phyloP scores from a whole-genome alignment of 2,797 vertebrate genomes.

The Phrynocephalus vlangalii region DNA sequence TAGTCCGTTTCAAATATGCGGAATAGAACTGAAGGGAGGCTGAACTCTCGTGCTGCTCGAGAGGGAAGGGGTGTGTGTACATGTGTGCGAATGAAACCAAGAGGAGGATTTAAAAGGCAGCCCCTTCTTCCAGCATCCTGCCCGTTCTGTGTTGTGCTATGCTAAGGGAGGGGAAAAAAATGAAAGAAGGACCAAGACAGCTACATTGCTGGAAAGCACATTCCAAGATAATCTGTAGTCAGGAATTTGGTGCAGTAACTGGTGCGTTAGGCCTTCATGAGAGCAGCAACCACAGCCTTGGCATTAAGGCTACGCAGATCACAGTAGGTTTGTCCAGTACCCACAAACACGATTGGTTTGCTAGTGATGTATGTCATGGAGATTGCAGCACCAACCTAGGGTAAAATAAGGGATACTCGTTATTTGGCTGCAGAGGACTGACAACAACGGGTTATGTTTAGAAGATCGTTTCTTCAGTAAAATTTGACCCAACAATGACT shows the following conservation, averaged over 20 bases:
- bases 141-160: conserved; percentile 55
- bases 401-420: not conserved
- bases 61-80: conserved; percentile 30
- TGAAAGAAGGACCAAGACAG: conserved; percentile 32
- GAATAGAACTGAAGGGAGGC: conserved; percentile 45
- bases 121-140: not conserved
- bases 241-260: conserved; percentile 66
- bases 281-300: conserved; percentile 93
- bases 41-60: not conserved
- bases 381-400: conserved; percentile 95
- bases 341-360: conserved; percentile 98
- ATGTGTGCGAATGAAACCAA: not conserved
- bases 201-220: conserved; percentile 71
- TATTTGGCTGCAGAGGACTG: not conserved
- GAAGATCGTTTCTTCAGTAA: not conserved
- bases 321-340: conserved; percentile 97
- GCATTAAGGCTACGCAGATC: conserved; percentile 98
- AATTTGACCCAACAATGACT: not conserved
- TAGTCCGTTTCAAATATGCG: conserved; percentile 3
- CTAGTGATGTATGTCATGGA: conserved; percentile 99
- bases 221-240: conserved; percentile 68
- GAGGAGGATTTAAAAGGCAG: not conserved
- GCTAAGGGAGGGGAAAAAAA: conserved; percentile 18
- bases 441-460: not conserved
- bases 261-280: conserved; percentile 93